Evolutionary conservation across 1,140 invertebrate species (phyloP).

Genomic region (Lanistes nyassanus): DNA sequence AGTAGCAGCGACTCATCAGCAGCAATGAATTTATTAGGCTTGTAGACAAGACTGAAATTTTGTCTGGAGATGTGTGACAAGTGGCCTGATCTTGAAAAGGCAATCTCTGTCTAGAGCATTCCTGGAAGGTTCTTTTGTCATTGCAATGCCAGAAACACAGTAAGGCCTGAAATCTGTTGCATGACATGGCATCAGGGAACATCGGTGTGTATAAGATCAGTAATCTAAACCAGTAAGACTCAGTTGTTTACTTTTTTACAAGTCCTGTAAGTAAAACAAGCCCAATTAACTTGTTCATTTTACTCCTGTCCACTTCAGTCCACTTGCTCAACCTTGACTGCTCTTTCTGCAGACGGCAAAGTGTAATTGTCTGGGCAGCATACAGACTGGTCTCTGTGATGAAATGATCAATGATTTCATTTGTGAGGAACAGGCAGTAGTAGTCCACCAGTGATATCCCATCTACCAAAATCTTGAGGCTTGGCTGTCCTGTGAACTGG

Average conservation of each 20-base stretch:
- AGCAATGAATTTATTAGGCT: slow-evolving; percentile 2
- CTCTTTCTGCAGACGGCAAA: no score
- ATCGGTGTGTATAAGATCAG: not conserved
- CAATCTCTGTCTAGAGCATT: not conserved
- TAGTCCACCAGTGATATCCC: not conserved
- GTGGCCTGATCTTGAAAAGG: slow-evolving; percentile 7
- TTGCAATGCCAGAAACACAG: slow-evolving; percentile 9
- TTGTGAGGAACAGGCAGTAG: not conserved
- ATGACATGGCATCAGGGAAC: not conserved
- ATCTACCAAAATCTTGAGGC: not conserved
- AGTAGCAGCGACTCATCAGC: not conserved
- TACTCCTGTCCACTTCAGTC: not conserved
- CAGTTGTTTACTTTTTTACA: not conserved
- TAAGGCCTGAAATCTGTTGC: not conserved
- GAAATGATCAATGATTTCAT: not conserved
- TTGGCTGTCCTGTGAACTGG: not conserved
- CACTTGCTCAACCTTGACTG: not conserved
- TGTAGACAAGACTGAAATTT: not conserved
- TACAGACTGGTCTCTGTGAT: slow-evolving; percentile 1
- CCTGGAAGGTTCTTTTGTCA: not conserved
- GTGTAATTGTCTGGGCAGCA: not conserved
- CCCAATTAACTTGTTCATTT: not conserved
- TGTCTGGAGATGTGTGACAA: not conserved
- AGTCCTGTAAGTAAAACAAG: not conserved
- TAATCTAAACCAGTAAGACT: not conserved